These are phyloP conservation scores for Patella pellucida DNA, from an alignment of 2,888 invertebrate species.

Conservation along the genomic window DNA sequence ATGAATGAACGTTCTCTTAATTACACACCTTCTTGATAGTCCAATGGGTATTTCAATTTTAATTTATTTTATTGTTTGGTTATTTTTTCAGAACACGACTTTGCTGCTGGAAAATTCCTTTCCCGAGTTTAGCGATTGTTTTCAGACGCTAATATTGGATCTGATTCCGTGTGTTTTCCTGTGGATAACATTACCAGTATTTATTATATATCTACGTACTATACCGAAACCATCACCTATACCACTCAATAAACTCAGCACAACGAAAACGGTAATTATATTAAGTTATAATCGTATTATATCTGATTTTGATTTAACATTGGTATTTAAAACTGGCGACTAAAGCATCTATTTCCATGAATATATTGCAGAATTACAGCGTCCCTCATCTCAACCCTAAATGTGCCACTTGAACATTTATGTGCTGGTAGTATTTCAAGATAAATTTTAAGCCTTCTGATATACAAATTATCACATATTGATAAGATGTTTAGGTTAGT, in stretches of 20 bases:
- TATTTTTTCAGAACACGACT: conserved; percentile 42
- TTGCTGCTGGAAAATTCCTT: conserved; percentile 45
- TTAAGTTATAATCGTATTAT: background rate
- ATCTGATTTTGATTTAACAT: too few species aligned
- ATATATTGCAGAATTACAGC: background rate
- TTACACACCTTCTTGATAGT: too few species aligned
- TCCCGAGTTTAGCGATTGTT: conserved; percentile 88
- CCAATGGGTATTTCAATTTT: too few species aligned
- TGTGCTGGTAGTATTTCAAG: too few species aligned
- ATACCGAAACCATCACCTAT: background rate
- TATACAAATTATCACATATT: too few species aligned
- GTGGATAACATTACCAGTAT: conserved; percentile 79
- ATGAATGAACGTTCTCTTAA: too few species aligned
- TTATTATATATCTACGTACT: conserved; percentile 69
- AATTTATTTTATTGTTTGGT: background rate
- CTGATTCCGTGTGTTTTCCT: conserved; percentile 90
- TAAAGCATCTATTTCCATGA: background rate
- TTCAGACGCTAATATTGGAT: conserved; percentile 88
- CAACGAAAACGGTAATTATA: background rate
- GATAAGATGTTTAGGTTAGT: too few species aligned
- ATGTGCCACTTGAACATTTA: background rate
- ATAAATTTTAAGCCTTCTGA: too few species aligned
- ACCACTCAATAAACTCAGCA: background rate
- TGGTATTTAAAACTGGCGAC: too few species aligned
- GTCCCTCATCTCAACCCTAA: background rate